Evolutionary conservation across 2,797 vertebrate genomes (phyloP).

Genomic region (Peromyscus melanophrys): DNA sequence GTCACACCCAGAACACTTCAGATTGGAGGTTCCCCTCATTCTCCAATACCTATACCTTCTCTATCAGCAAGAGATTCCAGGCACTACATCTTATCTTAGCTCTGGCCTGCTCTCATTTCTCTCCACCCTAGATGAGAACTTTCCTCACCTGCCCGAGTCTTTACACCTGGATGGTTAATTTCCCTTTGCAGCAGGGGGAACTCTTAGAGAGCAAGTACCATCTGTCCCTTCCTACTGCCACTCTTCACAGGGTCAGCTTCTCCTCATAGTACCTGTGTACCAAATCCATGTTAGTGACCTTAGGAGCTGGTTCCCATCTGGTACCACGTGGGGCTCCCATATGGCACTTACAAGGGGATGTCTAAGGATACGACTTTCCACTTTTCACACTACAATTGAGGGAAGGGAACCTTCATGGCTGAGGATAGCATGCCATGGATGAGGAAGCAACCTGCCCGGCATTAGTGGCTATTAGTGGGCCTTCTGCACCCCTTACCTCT

Average conservation of each 20-base stretch:
- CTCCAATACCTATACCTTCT: neutral
- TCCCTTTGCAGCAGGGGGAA: neutral
- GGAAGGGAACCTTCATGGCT: neutral
- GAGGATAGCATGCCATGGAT: neutral
- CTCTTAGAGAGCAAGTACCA: too few species aligned
- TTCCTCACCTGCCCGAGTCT: neutral
- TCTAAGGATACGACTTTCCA: neutral
- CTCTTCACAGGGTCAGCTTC: neutral
- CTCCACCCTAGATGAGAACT: neutral
- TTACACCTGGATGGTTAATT: neutral
- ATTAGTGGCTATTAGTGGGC: neutral
- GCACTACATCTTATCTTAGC: neutral
- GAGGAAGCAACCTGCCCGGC: neutral
- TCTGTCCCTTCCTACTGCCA: too few species aligned
- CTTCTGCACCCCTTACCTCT: conserved; percentile 91
- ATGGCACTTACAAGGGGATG: neutral
- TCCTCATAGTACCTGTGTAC: too few species aligned
- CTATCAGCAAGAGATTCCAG: neutral
- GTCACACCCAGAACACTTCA: neutral
- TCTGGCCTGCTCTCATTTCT: neutral
- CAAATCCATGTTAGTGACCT: neutral
- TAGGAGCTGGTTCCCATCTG: neutral
- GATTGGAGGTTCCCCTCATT: neutral
- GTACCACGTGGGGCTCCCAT: neutral
- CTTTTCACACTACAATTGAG: neutral